phyloP scores from a whole-genome alignment of 2,888 invertebrate species.

The Melipona beecheii region DNA sequence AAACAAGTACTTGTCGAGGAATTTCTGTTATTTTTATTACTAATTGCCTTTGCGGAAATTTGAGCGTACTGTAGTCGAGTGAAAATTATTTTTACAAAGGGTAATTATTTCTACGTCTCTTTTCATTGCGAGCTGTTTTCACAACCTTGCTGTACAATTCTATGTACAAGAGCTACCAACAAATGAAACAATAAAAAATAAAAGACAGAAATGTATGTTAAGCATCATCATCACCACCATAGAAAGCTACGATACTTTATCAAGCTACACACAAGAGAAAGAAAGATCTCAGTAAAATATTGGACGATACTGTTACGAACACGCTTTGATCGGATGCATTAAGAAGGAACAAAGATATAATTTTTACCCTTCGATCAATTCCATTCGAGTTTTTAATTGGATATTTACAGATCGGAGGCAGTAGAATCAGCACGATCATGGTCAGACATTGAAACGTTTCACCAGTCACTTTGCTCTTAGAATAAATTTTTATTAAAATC shows the following conservation, averaged over 20 bases:
- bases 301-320: neutral
- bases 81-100: neutral
- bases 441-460: slow-evolving; percentile 20
- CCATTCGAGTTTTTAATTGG: neutral
- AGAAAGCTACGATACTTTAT: slow-evolving; percentile 46
- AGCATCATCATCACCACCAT: slow-evolving; percentile 59
- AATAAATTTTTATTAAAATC: no score
- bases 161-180: slow-evolving; percentile 5
- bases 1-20: neutral
- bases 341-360: neutral
- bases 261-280: slow-evolving; percentile 56
- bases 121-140: neutral
- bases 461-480: no score
- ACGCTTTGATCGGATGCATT: slow-evolving; percentile 10
- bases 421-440: slow-evolving; percentile 9
- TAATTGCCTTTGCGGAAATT: no score
- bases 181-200: slow-evolving; percentile 22
- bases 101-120: neutral
- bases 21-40: neutral
- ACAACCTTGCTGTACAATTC: slow-evolving; percentile 19
- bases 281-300: slow-evolving; percentile 36
- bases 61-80: neutral
- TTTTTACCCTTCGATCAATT: neutral
- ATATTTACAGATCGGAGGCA: neutral
- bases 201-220: slow-evolving; percentile 21